Percentiles rank a stretch among this genome's conserved stretches.
Evolutionary conservation across 2,888 invertebrate species (phyloP).

Genomic region (Ochropacha duplaris): DNA sequence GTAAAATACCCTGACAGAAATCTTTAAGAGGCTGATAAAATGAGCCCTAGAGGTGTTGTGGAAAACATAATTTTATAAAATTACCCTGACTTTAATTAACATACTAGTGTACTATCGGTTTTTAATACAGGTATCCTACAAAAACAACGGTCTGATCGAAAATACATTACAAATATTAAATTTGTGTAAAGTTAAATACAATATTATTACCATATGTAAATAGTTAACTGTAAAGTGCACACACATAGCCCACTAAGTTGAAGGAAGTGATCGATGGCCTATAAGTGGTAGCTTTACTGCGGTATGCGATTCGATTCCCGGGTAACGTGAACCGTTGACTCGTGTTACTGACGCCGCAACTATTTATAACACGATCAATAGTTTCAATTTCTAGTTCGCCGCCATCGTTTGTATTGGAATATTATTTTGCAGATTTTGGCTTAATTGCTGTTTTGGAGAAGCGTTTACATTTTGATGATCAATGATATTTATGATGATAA

Average conservation of each 20-base stretch:
- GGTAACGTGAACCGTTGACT: constrained; percentile 32
- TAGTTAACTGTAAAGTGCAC: background rate
- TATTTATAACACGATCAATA: constrained; percentile 19
- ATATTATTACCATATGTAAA: background rate
- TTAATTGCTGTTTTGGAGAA: background rate
- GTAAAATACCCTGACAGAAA: no score
- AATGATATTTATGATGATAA: no score
- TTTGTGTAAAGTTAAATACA: no score
- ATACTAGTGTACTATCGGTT: no score
- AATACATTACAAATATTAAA: no score
- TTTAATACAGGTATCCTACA: no score
- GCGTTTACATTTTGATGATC: background rate
- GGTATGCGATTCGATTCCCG: constrained; percentile 46
- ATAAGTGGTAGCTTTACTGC: constrained; percentile 13
- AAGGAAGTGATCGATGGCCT: background rate
- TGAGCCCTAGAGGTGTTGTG: no score
- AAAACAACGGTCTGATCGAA: no score
- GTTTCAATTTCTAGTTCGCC: background rate
- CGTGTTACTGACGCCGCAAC: constrained; percentile 27
- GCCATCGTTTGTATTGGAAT: background rate
- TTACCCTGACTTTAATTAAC: no score
- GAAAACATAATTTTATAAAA: no score
- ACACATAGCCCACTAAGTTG: background rate
- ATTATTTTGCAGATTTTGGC: background rate
- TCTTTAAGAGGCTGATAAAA: no score